Evolutionary conservation across 2,113 vertebrate species (phyloP).

Genomic region (Callaeas wilsoni): DNA sequence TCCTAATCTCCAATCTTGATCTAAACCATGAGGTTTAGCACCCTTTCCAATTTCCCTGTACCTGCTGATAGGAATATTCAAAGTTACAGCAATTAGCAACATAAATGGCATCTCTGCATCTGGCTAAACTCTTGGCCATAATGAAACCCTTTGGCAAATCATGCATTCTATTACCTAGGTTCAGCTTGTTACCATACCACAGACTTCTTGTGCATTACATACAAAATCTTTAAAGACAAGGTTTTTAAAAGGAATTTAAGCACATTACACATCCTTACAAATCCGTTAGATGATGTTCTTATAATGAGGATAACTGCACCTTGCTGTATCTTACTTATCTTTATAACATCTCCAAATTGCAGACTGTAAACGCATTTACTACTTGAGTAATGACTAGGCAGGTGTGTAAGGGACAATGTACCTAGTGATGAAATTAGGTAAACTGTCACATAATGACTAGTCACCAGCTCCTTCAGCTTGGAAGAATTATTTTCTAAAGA

Average conservation of each 20-base stretch:
- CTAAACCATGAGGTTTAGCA: not conserved
- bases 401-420: not conserved
- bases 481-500: not conserved
- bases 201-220: not conserved
- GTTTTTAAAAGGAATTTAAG: not conserved
- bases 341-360: not conserved
- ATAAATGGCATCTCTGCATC: not conserved
- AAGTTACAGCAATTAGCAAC: not conserved
- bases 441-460: not conserved
- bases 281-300: not conserved
- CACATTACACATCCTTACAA: not conserved
- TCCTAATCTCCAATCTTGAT: not conserved
- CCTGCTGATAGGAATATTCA: not conserved
- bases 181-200: not conserved
- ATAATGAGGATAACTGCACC: not conserved
- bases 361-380: not conserved
- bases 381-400: not conserved
- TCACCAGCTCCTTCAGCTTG: not conserved
- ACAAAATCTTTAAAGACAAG: not conserved
- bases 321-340: not conserved
- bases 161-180: not conserved
- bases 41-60: not conserved
- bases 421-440: not conserved
- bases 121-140: not conserved
- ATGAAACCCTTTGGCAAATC: not conserved